Evolutionary conservation across 2,113 vertebrate genomes (phyloP).

Genomic region (Pteronura brasiliensis): DNA sequence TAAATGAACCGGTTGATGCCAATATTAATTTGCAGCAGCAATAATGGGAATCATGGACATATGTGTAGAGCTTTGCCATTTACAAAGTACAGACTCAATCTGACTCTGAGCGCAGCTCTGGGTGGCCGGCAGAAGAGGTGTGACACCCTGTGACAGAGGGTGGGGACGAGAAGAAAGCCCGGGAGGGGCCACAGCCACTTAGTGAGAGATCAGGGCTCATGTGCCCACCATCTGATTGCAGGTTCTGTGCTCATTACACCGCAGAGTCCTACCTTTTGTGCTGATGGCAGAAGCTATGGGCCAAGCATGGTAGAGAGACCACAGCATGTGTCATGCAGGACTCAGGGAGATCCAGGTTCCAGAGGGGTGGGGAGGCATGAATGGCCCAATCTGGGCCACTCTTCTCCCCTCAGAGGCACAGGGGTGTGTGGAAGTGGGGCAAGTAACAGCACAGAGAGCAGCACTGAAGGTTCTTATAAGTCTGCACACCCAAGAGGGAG

Average conservation of each 20-base stretch:
- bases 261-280: not conserved
- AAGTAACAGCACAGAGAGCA: not conserved
- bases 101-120: not conserved
- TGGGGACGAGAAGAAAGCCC: not conserved
- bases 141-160: accelerated
- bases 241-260: not conserved
- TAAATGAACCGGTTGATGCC: not conserved
- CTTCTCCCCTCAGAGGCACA: not conserved
- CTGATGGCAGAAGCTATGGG: not conserved
- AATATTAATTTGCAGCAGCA: not conserved
- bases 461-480: not conserved
- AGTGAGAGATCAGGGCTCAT: not conserved
- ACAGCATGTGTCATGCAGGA: not conserved
- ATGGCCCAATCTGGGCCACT: not conserved
- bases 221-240: not conserved
- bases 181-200: accelerated
- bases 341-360: too few relatives aligned
- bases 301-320: not conserved
- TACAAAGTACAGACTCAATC: not conserved
- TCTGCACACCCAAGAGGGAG: not conserved
- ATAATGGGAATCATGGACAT: not conserved
- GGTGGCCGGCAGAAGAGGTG: not conserved
- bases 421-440: accelerated
- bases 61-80: not conserved
- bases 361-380: not conserved